A percentile compares a stretch with the other conserved stretches of the same genome.
These are phyloP conservation scores for Osedax frankpressi DNA, from an alignment of 2,888 invertebrate species.

Conservation along the genomic window DNA sequence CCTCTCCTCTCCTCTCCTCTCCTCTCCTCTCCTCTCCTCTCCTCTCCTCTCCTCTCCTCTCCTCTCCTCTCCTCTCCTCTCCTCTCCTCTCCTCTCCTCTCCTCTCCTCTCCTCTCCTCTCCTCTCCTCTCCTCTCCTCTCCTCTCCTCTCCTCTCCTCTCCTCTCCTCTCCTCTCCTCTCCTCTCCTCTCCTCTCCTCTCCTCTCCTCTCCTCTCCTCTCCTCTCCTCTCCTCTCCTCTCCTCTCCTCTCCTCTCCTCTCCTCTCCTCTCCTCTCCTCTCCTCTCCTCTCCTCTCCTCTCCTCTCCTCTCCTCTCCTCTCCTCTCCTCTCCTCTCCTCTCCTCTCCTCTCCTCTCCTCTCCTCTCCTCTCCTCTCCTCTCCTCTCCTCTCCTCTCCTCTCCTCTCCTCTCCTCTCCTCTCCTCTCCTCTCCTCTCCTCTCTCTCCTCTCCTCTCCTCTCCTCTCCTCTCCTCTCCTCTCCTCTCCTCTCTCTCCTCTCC, in stretches of 20 bases:
- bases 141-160: too few relatives aligned
- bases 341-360: neutral
- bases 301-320: neutral
- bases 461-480: neutral
- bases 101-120: too few relatives aligned
- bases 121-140: too few relatives aligned
- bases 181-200: neutral
- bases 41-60: too few relatives aligned
- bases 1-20: too few relatives aligned
- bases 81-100: too few relatives aligned
- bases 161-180: too few relatives aligned
- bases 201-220: neutral
- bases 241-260: neutral
- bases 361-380: neutral
- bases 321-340: neutral
- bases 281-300: neutral
- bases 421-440: neutral
- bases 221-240: neutral
- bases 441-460: neutral
- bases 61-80: too few relatives aligned
- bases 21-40: too few relatives aligned
- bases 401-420: neutral
- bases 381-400: neutral
- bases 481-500: too few relatives aligned
- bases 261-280: neutral